These are phyloP conservation scores for Anaspis maculata DNA, from an alignment of 2,888 invertebrate species.

Conservation along the genomic window DNA sequence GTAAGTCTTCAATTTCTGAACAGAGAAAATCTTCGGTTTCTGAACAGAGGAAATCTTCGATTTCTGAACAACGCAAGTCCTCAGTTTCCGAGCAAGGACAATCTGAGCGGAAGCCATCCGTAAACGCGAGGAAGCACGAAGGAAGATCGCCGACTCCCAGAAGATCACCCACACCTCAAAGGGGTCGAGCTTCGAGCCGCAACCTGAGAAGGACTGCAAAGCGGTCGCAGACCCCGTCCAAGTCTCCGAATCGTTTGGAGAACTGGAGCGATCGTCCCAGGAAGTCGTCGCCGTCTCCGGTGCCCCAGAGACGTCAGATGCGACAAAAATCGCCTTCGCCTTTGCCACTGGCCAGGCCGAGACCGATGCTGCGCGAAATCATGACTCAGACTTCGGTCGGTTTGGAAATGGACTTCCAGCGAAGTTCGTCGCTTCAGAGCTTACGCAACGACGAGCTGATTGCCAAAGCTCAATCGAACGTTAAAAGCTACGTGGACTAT, in stretches of 20 bases:
- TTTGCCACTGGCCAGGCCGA: slow-evolving; percentile 20
- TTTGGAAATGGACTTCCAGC: slow-evolving; percentile 31
- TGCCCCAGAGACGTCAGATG: background rate
- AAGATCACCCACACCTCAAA: background rate
- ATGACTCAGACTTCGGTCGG: slow-evolving; percentile 39
- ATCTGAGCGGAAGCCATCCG: no score
- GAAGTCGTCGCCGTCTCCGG: slow-evolving; percentile 15
- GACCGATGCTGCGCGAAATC: slow-evolving; percentile 34
- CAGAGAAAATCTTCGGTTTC: no score
- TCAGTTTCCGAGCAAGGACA: no score
- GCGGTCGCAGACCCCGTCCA: slow-evolving; percentile 15
- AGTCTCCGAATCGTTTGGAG: slow-evolving; percentile 19
- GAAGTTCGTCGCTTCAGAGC: slow-evolving; percentile 15
- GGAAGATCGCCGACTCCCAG: background rate
- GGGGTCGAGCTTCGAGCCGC: background rate
- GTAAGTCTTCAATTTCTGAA: no score
- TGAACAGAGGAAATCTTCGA: no score
- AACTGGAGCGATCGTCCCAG: slow-evolving; percentile 15
- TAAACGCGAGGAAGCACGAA: background rate
- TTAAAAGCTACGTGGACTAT: slow-evolving; percentile 62
- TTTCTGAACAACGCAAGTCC: no score
- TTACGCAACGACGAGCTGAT: slow-evolving; percentile 48
- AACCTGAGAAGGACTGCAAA: slow-evolving; percentile 5
- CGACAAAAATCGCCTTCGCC: slow-evolving; percentile 16
- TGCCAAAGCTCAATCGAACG: slow-evolving; percentile 57